phyloP scores from a whole-genome alignment of 2,113 vertebrate genomes.

The Chaetodon auriga region DNA sequence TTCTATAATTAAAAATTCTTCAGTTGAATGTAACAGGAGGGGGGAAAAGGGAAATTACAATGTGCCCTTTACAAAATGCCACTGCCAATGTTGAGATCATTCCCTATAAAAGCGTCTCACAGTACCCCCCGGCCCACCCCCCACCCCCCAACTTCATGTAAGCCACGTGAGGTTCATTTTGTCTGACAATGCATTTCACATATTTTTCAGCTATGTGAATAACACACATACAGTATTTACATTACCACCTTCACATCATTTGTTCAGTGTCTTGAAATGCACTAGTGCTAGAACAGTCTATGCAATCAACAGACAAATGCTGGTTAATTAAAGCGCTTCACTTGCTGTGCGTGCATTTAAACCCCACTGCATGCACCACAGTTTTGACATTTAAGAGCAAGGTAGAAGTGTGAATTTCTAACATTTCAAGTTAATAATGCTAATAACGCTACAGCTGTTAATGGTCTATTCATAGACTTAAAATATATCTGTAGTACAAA shows the following conservation, averaged over 20 bases:
- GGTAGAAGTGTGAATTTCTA: constrained; percentile 24
- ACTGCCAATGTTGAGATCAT: neutral
- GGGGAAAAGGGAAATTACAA: neutral
- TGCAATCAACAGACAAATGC: neutral
- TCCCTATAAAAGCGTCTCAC: constrained; percentile 18
- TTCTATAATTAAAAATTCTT: neutral
- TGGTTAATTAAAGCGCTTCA: constrained; percentile 19
- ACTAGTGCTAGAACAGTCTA: neutral
- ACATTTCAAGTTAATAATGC: constrained; percentile 52
- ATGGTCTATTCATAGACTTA: constrained; percentile 39
- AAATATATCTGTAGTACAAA: constrained; percentile 46
- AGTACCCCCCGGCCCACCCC: constrained; percentile 8
- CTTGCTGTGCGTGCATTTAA: neutral
- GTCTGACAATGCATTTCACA: constrained; percentile 52
- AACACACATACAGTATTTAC: constrained; percentile 46
- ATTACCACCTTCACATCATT: constrained; percentile 43
- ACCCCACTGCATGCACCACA: constrained; percentile 11
- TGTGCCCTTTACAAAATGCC: constrained; percentile 17
- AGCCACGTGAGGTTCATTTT: constrained; percentile 63
- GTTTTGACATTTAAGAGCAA: constrained; percentile 9
- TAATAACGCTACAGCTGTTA: constrained; percentile 56
- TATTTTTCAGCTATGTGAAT: neutral
- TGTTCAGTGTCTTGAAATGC: constrained; percentile 44
- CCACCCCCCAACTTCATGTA: constrained; percentile 34
- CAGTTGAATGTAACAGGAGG: neutral